Conservation (phyloP, 2,888 invertebrate genomes). For the Pherbina coryleti region DNA sequence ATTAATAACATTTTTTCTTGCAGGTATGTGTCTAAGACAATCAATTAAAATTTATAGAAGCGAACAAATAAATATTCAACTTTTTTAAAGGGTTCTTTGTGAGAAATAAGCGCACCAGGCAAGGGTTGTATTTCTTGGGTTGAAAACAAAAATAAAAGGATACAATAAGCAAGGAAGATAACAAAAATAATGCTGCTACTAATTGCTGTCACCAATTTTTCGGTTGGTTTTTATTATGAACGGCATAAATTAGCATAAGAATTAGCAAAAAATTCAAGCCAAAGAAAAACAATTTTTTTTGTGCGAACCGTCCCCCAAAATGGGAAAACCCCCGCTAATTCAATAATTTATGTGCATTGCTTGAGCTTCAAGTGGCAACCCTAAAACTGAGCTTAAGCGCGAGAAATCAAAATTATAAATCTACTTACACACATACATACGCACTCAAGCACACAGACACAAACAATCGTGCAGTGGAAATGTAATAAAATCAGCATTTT, state of each 20-base stretch:
- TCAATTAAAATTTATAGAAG: not conserved
- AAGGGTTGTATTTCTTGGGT: not conserved
- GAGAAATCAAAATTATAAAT: conserved; percentile 29
- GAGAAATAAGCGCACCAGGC: not conserved
- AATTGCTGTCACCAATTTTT: conserved; percentile 14
- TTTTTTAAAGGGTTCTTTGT: not conserved
- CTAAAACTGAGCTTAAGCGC: not conserved
- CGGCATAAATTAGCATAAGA: conserved; percentile 28
- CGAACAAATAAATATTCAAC: not conserved
- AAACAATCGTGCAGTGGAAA: not conserved
- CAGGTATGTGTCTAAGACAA: not conserved
- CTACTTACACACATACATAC: too few species aligned
- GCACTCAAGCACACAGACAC: too few species aligned
- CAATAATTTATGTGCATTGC: conserved; percentile 64
- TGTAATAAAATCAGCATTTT: conserved; percentile 47
- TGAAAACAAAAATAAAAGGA: not conserved
- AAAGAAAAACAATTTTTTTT: conserved; percentile 1
- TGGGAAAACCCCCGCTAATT: conserved; percentile 55
- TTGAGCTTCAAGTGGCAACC: conserved; percentile 36
- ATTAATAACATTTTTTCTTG: not conserved
- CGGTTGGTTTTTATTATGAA: not conserved
- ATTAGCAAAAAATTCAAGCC: conserved; percentile 9
- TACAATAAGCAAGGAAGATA: conserved; percentile 1
- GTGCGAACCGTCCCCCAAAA: not conserved
- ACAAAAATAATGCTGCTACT: conserved; percentile 12